A percentile compares a stretch with the other conserved stretches of the same genome.
Conservation (phyloP, 2,797 vertebrate species). For the Leptatherina wallacei region DNA sequence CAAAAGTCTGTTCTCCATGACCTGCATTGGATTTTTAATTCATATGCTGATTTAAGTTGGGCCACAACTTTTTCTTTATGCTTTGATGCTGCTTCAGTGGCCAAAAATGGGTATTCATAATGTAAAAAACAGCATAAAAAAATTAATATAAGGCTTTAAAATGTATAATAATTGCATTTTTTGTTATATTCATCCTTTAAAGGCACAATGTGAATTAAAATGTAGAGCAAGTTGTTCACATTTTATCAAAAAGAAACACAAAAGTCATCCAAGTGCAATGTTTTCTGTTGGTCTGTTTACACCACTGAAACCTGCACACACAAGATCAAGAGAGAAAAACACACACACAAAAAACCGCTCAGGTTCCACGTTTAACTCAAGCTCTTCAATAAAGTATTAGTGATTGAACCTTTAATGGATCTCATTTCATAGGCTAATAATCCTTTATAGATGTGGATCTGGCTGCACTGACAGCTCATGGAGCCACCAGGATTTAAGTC, state of each 20-base stretch:
- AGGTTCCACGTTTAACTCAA: constrained; percentile 51
- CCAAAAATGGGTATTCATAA: background rate
- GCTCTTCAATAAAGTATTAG: constrained; percentile 69
- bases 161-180: background rate
- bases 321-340: constrained; percentile 42
- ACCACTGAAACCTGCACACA: constrained; percentile 32
- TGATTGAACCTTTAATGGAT: constrained; percentile 75
- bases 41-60: constrained; percentile 20
- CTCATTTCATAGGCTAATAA: constrained; percentile 76
- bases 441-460: constrained; percentile 71
- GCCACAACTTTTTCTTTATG: constrained; percentile 18
- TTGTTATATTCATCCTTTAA: background rate
- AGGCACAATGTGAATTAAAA: constrained; percentile 1
- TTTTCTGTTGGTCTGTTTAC: constrained; percentile 41
- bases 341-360: constrained; percentile 34
- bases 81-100: constrained; percentile 13
- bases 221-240: background rate
- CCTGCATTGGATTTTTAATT: constrained; percentile 26
- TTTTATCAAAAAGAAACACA: constrained; percentile 9
- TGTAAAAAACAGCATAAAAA: background rate
- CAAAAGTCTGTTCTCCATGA: constrained; percentile 38
- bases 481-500: constrained; percentile 71
- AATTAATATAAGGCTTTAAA: constrained; percentile 3
- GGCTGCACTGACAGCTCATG: constrained; percentile 63
- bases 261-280: constrained; percentile 6